A percentile compares a stretch with the other conserved stretches of the same genome.
Evolutionary conservation across 2,888 invertebrate species (phyloP).

Genomic region (Noctua fimbriata): DNA sequence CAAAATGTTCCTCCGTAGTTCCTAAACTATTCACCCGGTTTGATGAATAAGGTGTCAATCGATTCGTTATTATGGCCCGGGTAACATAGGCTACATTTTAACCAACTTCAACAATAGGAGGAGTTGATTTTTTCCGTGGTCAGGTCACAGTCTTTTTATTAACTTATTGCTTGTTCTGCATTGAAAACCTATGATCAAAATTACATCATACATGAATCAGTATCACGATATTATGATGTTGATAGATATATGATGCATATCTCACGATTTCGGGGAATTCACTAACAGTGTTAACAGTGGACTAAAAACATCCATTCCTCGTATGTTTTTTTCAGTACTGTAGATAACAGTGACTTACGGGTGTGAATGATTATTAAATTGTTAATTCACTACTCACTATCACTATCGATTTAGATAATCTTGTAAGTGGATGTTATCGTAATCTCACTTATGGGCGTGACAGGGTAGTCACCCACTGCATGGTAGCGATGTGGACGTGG

Average conservation of each 20-base stretch:
- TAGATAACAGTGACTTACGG: neutral
- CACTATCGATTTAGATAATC: constrained; percentile 34
- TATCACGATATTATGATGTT: neutral
- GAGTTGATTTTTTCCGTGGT: no score
- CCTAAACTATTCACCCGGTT: no score
- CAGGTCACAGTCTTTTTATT: no score
- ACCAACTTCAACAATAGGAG: no score
- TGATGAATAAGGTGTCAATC: no score
- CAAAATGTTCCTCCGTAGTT: no score
- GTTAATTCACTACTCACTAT: constrained; percentile 30
- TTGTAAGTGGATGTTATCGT: constrained; percentile 28
- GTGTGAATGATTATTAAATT: constrained; percentile 5
- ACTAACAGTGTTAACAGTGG: no score
- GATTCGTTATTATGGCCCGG: no score
- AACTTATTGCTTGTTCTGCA: neutral
- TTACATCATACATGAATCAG: neutral
- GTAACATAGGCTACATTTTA: no score
- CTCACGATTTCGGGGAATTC: constrained; percentile 2
- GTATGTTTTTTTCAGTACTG: constrained; percentile 25
- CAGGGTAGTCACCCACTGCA: constrained; percentile 9
- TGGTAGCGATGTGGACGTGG: neutral
- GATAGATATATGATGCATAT: neutral
- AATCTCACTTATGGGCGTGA: constrained; percentile 10
- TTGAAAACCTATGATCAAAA: neutral
- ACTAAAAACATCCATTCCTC: constrained; percentile 9